Conservation (phyloP, 2,113 vertebrate species). For the Pituophis catenifer region DNA sequence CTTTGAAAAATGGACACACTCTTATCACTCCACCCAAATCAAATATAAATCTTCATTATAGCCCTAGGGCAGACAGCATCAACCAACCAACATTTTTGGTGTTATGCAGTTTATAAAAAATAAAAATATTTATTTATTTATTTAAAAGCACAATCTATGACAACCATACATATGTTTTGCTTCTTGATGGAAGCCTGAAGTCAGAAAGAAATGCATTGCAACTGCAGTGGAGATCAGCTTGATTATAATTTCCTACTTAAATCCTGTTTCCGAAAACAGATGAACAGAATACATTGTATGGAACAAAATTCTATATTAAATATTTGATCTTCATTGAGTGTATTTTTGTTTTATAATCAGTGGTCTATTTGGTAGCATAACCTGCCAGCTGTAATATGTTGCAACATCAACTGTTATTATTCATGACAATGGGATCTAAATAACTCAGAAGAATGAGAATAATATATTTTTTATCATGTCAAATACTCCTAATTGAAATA, state of each 20-base stretch:
- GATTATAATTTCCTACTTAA: neutral
- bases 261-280: neutral
- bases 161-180: no score
- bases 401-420: neutral
- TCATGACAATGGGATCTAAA: neutral
- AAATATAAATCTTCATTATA: neutral
- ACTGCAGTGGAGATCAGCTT: neutral
- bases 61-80: neutral
- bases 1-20: fast-evolving
- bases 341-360: neutral
- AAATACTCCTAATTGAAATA: neutral
- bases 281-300: neutral
- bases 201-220: neutral
- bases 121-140: neutral
- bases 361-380: neutral
- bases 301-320: neutral
- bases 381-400: neutral
- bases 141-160: neutral
- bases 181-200: neutral
- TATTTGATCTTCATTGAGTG: neutral
- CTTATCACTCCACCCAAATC: neutral
- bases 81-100: neutral
- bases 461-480: neutral
- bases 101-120: neutral
- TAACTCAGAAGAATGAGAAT: neutral